These are phyloP conservation scores for Ctena decussata DNA, from an alignment of 2,888 invertebrate species.

Conservation along the genomic window DNA sequence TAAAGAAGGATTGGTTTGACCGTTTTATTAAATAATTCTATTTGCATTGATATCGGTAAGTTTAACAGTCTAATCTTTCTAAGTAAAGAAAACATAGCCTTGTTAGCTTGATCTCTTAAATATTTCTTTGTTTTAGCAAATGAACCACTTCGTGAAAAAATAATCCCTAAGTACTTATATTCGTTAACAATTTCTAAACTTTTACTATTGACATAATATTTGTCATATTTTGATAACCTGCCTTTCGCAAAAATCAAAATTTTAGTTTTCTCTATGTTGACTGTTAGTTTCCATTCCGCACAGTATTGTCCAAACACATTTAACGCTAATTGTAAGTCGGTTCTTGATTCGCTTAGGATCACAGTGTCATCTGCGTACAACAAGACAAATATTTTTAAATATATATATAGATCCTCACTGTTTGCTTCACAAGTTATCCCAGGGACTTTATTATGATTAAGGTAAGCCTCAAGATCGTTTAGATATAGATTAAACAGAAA, in stretches of 20 bases:
- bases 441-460: background rate
- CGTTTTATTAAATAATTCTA: background rate
- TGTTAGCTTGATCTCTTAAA: background rate
- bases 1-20: background rate
- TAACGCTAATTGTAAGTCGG: background rate
- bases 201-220: background rate
- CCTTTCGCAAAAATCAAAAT: background rate
- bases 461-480: background rate
- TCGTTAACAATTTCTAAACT: background rate
- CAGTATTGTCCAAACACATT: background rate
- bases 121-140: background rate
- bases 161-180: background rate
- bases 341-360: background rate
- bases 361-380: background rate
- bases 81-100: background rate
- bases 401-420: background rate
- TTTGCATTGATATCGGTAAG: background rate
- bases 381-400: background rate
- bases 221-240: background rate
- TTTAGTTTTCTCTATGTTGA: background rate
- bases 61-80: background rate
- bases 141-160: background rate
- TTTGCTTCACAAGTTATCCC: background rate
- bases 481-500: background rate
- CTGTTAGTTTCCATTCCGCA: background rate